These are phyloP conservation scores for Archilochus colubris DNA, from an alignment of 2,113 vertebrate genomes.

Conservation along the genomic window DNA sequence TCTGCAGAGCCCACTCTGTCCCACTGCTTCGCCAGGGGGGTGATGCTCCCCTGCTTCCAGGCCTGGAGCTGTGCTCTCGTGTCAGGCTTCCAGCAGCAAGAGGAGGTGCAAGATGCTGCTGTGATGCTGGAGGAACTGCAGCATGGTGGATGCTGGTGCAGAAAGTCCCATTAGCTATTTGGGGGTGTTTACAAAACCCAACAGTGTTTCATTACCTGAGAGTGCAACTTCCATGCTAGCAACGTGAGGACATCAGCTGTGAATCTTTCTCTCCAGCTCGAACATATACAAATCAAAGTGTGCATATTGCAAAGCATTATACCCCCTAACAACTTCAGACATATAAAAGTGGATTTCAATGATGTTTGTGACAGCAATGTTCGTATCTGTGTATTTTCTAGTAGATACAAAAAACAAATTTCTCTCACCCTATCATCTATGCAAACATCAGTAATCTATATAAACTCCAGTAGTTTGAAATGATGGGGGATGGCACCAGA, in stretches of 20 bases:
- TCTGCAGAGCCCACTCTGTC: not conserved
- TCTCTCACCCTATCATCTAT: not conserved
- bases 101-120: accelerated
- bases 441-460: not conserved
- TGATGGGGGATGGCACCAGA: not conserved
- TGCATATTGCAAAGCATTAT: not conserved
- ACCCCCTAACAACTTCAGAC: not conserved
- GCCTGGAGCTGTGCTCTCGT: not conserved
- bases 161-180: not conserved
- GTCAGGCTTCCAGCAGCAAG: not conserved
- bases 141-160: not conserved
- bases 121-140: accelerated
- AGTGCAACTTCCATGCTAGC: not conserved
- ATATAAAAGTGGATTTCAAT: not conserved
- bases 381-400: not conserved
- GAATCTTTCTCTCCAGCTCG: not conserved
- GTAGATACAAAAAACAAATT: not conserved
- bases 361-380: not conserved
- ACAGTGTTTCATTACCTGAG: not conserved
- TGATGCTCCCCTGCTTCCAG: not conserved
- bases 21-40: accelerated
- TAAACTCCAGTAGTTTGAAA: not conserved
- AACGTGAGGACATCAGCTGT: not conserved
- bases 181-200: not conserved
- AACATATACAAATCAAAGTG: not conserved